phyloP scores from a whole-genome alignment of 2,113 vertebrate genomes.

The Ophthalmolycus amberensis region DNA sequence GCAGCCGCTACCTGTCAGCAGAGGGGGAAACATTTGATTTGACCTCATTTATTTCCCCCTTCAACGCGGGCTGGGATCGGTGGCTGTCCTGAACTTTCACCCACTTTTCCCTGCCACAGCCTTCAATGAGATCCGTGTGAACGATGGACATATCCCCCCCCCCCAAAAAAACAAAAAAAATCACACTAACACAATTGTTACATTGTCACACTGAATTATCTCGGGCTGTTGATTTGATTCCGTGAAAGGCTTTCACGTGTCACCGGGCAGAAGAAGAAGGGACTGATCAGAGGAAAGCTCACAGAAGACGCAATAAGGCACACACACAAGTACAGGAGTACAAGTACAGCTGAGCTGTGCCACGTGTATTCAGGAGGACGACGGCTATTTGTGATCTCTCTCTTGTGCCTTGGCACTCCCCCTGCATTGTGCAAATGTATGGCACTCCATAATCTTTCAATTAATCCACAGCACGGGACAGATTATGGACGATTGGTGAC shows the following conservation, averaged over 20 bases:
- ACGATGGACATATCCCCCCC: constrained; percentile 51
- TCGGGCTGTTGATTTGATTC: constrained; percentile 69
- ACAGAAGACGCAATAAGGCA: constrained; percentile 15
- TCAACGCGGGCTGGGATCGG: constrained; percentile 1
- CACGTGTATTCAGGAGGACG: constrained; percentile 27
- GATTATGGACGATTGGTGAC: constrained; percentile 72
- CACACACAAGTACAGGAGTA: constrained; percentile 11
- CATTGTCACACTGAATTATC: constrained; percentile 69
- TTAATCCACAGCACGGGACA: constrained; percentile 76
- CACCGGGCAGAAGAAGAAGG: constrained; percentile 40
- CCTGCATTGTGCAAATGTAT: constrained; percentile 52
- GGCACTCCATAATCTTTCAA: constrained; percentile 76
- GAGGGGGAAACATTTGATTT: constrained; percentile 53
- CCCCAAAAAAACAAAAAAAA: constrained; percentile 23
- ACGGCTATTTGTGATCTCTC: constrained; percentile 38
- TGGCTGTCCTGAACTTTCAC: constrained; percentile 54
- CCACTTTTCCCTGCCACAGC: constrained; percentile 19
- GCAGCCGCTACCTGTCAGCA: constrained; percentile 42
- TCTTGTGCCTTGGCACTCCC: constrained; percentile 13
- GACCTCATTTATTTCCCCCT: constrained; percentile 68
- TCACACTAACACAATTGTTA: constrained; percentile 56
- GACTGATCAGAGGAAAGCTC: constrained; percentile 30
- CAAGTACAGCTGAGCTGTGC: constrained; percentile 27
- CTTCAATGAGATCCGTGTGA: constrained; percentile 20
- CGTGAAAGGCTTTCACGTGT: constrained; percentile 67